These are phyloP conservation scores for Arctocebus calabarensis DNA, from an alignment of 2,797 vertebrate species.

Conservation along the genomic window DNA sequence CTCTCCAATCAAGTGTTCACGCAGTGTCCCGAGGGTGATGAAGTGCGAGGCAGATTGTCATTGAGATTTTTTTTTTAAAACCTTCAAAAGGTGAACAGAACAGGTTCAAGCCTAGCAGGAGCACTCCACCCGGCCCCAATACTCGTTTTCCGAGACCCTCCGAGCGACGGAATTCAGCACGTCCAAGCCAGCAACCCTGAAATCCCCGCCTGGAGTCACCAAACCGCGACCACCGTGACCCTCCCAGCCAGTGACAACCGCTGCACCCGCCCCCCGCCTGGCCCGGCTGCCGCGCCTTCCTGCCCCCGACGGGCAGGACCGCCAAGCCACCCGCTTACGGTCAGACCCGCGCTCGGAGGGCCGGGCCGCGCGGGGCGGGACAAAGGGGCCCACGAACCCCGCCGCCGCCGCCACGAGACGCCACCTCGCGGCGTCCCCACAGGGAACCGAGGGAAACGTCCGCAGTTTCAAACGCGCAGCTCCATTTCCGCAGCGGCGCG, in stretches of 20 bases:
- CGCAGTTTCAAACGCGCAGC: accelerated
- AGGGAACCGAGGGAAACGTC: constrained; percentile 27
- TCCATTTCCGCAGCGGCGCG: constrained; percentile 37
- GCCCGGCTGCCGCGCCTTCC: background rate
- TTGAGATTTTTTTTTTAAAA: background rate
- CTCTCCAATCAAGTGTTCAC: background rate
- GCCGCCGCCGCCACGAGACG: accelerated
- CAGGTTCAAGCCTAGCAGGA: background rate
- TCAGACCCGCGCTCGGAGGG: background rate
- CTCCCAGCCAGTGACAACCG: background rate
- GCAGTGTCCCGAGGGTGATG: background rate
- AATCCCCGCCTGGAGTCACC: background rate
- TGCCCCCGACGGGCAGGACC: background rate
- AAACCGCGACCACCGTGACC: background rate
- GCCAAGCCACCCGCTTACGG: background rate
- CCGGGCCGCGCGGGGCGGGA: background rate
- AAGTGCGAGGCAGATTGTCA: background rate
- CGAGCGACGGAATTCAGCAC: background rate
- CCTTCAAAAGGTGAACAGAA: background rate
- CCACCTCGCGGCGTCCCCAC: background rate
- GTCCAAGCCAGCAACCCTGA: background rate
- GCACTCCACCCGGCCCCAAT: background rate
- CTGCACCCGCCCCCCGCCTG: background rate
- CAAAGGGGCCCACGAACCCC: background rate
- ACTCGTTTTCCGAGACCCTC: background rate